Conservation (phyloP, 2,888 invertebrate species). For the Formica aserva region DNA sequence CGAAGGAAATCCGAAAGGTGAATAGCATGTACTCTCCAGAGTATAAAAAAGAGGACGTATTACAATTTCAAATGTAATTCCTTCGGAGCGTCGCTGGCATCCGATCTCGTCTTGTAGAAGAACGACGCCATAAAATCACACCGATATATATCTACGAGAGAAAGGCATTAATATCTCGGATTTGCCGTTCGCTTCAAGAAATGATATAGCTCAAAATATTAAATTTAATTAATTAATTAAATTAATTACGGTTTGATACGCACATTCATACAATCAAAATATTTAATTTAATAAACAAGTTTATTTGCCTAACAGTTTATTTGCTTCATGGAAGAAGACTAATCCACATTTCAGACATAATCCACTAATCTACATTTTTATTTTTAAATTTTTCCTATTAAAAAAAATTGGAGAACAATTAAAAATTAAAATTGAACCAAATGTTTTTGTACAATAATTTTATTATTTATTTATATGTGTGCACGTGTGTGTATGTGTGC, state of each 20-base stretch:
- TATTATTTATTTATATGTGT: conserved; percentile 10
- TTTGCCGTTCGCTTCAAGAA: conserved; percentile 1
- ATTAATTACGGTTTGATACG: conserved; percentile 23
- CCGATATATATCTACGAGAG: conserved; percentile 37
- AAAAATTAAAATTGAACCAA: background rate
- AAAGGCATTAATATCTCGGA: conserved; percentile 17
- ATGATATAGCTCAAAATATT: conserved; percentile 11
- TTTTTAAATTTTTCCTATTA: background rate
- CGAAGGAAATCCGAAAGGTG: conserved; percentile 46
- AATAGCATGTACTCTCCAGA: conserved; percentile 16
- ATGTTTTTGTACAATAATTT: background rate
- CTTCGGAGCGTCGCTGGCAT: conserved; percentile 57
- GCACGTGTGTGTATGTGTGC: too few relatives aligned
- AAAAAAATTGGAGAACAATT: background rate
- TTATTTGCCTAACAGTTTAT: background rate
- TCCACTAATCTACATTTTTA: background rate
- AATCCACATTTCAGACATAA: background rate
- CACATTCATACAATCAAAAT: background rate
- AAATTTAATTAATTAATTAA: conserved; percentile 3
- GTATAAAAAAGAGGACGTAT: conserved; percentile 67
- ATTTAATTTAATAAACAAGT: background rate
- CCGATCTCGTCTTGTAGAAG: conserved; percentile 58
- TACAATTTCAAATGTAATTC: conserved; percentile 85
- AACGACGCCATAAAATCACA: conserved; percentile 78
- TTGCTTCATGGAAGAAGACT: background rate